phyloP scores from a whole-genome alignment of 2,113 vertebrate species.

The Lophura nycthemera region DNA sequence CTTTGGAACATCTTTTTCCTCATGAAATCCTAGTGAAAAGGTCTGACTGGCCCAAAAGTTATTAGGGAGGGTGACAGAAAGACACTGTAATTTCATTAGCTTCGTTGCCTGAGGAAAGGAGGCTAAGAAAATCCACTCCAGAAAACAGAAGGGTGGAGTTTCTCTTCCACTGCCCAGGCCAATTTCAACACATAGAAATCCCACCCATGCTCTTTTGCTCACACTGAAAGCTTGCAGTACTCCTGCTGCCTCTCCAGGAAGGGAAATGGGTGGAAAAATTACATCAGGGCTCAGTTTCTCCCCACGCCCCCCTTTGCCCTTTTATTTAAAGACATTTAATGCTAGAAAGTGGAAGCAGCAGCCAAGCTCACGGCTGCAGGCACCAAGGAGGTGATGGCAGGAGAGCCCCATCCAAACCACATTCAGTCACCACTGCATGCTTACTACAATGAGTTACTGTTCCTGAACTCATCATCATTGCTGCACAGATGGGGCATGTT shows the following conservation, averaged over 20 bases:
- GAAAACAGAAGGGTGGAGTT: constrained; percentile 19
- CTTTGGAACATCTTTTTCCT: neutral
- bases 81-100: neutral
- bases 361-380: neutral
- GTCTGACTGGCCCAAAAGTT: neutral
- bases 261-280: constrained; percentile 40
- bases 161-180: constrained; percentile 45
- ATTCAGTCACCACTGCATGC: too few relatives aligned
- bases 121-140: neutral
- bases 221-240: neutral
- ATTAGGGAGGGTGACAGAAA: neutral
- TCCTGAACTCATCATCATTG: neutral
- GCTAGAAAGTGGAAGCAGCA: neutral
- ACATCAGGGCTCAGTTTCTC: neutral
- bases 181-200: constrained; percentile 42
- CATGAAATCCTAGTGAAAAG: neutral
- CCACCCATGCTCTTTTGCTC: constrained; percentile 16
- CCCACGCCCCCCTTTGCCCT: neutral
- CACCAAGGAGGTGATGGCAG: neutral
- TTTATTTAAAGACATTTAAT: neutral
- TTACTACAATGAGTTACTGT: neutral
- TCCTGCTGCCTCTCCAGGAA: neutral
- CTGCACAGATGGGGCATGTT: neutral
- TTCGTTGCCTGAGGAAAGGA: neutral
- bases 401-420: neutral